Evolutionary conservation across 2,113 vertebrate genomes (phyloP).

Genomic region (Coturnix japonica): DNA sequence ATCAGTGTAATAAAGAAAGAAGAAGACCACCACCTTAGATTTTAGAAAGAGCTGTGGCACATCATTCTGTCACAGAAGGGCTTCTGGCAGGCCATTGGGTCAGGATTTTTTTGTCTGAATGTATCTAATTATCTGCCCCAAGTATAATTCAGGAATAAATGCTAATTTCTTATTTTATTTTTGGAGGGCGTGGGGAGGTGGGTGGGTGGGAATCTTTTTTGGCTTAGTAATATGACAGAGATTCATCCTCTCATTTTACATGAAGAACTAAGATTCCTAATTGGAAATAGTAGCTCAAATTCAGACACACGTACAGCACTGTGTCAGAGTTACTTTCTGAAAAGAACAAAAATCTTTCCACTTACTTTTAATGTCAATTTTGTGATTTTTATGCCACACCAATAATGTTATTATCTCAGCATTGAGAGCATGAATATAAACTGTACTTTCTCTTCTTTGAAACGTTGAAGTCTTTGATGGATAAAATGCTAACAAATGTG

Average conservation of each 20-base stretch:
- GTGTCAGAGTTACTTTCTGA: background rate
- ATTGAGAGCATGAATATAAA: background rate
- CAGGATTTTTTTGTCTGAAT: background rate
- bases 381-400: background rate
- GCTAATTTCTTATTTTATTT: background rate
- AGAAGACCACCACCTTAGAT: background rate
- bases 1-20: background rate
- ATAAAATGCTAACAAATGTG: constrained; percentile 41
- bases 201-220: background rate
- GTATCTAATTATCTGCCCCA: background rate
- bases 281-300: background rate
- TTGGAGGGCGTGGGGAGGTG: rapidly evolving
- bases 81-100: background rate
- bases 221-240: background rate
- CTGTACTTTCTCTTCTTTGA: constrained; percentile 44
- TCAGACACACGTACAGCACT: background rate
- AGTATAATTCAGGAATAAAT: background rate
- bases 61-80: background rate
- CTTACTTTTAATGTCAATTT: constrained; percentile 28
- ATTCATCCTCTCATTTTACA: background rate
- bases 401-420: constrained; percentile 50
- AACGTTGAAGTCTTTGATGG: constrained; percentile 49
- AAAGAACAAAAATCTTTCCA: background rate
- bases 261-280: background rate
- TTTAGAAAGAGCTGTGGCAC: background rate